Conservation (phyloP, 2,113 vertebrate species). For the Datnioides undecimradiatus region DNA sequence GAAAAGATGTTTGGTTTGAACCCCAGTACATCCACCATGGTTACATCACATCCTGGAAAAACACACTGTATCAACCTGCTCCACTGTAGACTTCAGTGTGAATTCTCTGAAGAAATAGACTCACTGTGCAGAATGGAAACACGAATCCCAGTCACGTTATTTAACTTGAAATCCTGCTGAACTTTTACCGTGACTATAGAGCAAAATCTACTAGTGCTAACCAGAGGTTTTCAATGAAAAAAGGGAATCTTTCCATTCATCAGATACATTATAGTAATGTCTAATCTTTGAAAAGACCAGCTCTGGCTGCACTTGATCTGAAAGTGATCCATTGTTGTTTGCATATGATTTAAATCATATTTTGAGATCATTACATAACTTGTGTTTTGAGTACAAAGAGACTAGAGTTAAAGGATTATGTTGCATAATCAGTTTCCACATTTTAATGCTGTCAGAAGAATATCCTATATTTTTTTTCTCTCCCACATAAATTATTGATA, state of each 20-base stretch:
- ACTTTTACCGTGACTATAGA: neutral
- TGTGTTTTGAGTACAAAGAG: slow-evolving; percentile 59
- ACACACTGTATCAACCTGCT: neutral
- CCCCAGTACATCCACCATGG: neutral
- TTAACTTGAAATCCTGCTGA: neutral
- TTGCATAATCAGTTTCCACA: slow-evolving; percentile 70
- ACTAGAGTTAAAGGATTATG: slow-evolving; percentile 60
- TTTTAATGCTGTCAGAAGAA: slow-evolving; percentile 70
- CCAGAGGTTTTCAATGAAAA: neutral
- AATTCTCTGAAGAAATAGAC: neutral
- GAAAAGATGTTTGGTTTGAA: neutral
- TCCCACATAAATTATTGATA: slow-evolving; percentile 69
- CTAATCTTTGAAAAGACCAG: neutral
- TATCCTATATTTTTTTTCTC: slow-evolving; percentile 56
- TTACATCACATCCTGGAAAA: neutral
- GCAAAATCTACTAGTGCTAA: neutral
- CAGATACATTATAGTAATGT: neutral
- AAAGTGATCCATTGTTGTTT: slow-evolving; percentile 48
- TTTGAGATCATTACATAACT: slow-evolving; percentile 68
- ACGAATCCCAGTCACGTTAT: neutral
- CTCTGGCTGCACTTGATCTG: slow-evolving; percentile 7
- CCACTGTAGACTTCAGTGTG: neutral
- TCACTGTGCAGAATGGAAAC: neutral
- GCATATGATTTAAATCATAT: slow-evolving; percentile 57
- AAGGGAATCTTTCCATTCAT: neutral